Evolutionary conservation across 2,113 vertebrate genomes (phyloP).

Genomic region (Psittacus erithacus): DNA sequence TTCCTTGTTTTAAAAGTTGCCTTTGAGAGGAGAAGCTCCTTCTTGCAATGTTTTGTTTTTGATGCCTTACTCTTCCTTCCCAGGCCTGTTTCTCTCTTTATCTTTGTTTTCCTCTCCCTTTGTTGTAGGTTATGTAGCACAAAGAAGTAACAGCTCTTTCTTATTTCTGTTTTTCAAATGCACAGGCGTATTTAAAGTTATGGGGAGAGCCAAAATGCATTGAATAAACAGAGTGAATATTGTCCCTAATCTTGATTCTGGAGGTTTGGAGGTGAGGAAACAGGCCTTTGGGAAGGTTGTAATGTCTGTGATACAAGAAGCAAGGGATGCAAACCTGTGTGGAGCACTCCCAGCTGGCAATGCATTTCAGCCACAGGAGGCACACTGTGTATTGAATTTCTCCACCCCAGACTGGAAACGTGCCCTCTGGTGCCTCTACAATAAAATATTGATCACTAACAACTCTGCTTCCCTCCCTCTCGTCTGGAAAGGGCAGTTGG

Average conservation of each 20-base stretch:
- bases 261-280: neutral
- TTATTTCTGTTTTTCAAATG: neutral
- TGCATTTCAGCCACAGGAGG: neutral
- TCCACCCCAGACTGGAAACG: slow-evolving; percentile 4
- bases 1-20: neutral
- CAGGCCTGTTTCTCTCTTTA: neutral
- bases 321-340: neutral
- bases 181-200: neutral
- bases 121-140: neutral
- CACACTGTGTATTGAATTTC: slow-evolving; percentile 34
- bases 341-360: neutral
- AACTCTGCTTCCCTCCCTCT: neutral
- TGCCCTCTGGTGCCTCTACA: slow-evolving; percentile 36
- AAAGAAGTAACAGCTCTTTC: neutral
- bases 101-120: slow-evolving; percentile 38
- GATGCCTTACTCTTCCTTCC: neutral
- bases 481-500: neutral
- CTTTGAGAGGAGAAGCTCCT: neutral
- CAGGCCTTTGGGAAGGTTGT: neutral
- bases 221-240: neutral
- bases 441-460: slow-evolving; percentile 51
- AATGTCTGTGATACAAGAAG: neutral
- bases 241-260: neutral
- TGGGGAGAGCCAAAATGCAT: neutral
- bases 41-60: neutral